Conservation (phyloP, 2,113 vertebrate genomes). For the Gyps fulvus region DNA sequence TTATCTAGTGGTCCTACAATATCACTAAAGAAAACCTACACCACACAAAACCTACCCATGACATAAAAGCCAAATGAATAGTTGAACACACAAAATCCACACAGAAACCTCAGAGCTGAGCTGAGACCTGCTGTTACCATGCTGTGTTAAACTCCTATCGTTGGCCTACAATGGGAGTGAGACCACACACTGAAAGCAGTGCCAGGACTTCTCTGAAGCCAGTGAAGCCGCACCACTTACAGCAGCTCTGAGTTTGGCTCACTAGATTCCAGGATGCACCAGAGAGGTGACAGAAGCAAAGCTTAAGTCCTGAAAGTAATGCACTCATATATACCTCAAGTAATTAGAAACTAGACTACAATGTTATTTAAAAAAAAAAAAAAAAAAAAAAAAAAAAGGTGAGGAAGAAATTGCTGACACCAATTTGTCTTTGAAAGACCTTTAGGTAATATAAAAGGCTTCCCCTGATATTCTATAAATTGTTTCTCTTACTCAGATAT, state of each 20-base stretch:
- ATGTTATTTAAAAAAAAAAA: background rate
- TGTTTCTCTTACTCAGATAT: background rate
- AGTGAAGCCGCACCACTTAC: background rate
- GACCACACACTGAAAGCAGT: background rate
- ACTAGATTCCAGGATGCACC: background rate
- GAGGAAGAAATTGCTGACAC: conserved; percentile 36
- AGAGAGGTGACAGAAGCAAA: background rate
- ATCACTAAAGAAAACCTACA: background rate
- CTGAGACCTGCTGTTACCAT: background rate
- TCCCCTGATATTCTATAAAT: background rate
- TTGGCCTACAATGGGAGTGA: background rate
- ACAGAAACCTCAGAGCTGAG: background rate
- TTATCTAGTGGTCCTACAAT: background rate
- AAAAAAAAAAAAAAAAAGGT: background rate
- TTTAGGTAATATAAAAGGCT: conserved; percentile 19
- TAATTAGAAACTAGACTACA: conserved; percentile 39
- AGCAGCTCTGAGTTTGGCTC: background rate
- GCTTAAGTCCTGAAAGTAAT: conserved; percentile 7
- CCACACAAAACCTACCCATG: background rate
- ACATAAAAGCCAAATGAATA: background rate
- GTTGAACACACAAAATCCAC: background rate
- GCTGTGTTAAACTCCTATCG: background rate
- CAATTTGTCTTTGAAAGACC: conserved; percentile 18
- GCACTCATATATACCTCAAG: background rate
- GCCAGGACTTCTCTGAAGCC: background rate